phyloP scores from a whole-genome alignment of 2,113 vertebrate genomes.

The Gadus chalcogrammus region DNA sequence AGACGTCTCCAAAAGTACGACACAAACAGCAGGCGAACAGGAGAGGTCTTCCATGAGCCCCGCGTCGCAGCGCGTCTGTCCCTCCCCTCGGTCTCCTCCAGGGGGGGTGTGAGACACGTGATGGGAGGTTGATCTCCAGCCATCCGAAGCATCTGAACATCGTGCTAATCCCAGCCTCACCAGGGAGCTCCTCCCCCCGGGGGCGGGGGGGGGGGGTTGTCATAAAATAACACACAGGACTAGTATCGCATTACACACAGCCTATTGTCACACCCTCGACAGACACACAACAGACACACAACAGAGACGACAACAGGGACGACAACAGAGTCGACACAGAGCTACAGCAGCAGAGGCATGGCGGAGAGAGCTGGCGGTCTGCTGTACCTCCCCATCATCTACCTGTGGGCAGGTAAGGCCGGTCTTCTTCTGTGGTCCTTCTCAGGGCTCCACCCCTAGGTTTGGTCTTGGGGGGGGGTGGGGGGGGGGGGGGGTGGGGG shows the following conservation, averaged over 20 bases:
- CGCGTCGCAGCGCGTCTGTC: background rate
- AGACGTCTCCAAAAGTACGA: background rate
- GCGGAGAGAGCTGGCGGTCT: conserved; percentile 40
- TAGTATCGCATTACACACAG: background rate
- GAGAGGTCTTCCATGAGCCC: too few relatives aligned
- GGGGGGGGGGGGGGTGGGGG: too few relatives aligned
- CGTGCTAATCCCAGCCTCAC: conserved; percentile 15
- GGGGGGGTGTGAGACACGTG: conserved; percentile 61
- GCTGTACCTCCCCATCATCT: conserved; percentile 59
- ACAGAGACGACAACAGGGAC: background rate
- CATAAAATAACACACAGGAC: conserved; percentile 9
- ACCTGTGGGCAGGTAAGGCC: conserved; percentile 56
- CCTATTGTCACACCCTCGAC: background rate
- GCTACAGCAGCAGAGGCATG: conserved; percentile 36
- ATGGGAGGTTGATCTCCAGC: conserved; percentile 53
- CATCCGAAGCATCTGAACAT: conserved; percentile 42
- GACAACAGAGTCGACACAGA: background rate
- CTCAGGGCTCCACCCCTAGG: too few relatives aligned
- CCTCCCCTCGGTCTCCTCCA: conserved; percentile 26
- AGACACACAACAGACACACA: background rate
- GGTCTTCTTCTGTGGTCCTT: too few relatives aligned
- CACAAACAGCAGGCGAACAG: too few relatives aligned
- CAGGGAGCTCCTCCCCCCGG: conserved; percentile 15
- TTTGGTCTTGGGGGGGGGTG: too few relatives aligned
- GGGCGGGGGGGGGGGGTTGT: background rate